Percentiles rank a stretch among this genome's conserved stretches.
phyloP scores from a whole-genome alignment of 2,888 invertebrate species.

The Catocala fraxini region DNA sequence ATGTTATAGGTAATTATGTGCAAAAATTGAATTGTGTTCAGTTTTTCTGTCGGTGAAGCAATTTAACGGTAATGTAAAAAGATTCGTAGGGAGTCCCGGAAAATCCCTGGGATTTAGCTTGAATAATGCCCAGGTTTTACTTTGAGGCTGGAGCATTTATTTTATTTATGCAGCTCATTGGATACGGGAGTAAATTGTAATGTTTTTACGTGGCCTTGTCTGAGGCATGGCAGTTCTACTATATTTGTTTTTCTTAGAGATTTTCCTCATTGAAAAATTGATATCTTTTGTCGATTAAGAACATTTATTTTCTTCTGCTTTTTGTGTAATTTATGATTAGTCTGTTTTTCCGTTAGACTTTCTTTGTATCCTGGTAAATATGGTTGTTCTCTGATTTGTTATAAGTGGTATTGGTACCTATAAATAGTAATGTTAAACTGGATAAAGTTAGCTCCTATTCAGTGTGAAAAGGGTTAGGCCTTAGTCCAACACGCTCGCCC shows the following conservation, averaged over 20 bases:
- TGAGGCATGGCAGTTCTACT: constrained; percentile 9
- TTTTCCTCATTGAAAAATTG: too few relatives aligned
- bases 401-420: too few relatives aligned
- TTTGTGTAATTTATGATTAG: too few relatives aligned
- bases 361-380: too few relatives aligned
- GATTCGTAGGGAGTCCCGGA: constrained; percentile 40
- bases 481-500: too few relatives aligned
- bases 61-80: constrained; percentile 52
- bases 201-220: constrained; percentile 19
- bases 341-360: too few relatives aligned
- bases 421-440: too few relatives aligned
- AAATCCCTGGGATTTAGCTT: constrained; percentile 50
- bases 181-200: constrained; percentile 35
- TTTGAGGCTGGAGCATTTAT: constrained; percentile 48
- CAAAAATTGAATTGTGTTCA: constrained; percentile 30
- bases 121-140: constrained; percentile 52
- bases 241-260: not conserved
- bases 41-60: constrained; percentile 45
- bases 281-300: too few relatives aligned
- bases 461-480: too few relatives aligned
- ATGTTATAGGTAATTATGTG: not conserved
- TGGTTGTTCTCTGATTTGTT: too few relatives aligned
- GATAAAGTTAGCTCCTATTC: too few relatives aligned
- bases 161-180: constrained; percentile 55
- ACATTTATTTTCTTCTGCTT: too few relatives aligned